phyloP scores from a whole-genome alignment of 2,797 vertebrate genomes.

The Telmatherina bonti region DNA sequence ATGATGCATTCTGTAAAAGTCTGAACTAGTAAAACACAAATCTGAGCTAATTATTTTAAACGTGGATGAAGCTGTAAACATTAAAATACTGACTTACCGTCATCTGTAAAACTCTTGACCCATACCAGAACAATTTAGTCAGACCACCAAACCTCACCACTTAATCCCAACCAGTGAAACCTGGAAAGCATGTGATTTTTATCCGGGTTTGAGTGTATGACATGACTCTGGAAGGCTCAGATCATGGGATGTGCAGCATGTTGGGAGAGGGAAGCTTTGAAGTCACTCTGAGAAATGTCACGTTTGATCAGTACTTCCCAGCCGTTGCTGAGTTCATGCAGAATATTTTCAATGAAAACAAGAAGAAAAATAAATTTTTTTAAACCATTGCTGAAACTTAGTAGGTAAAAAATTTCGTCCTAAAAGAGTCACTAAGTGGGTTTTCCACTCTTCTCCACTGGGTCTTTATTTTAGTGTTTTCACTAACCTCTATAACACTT shows the following conservation, averaged over 20 bases:
- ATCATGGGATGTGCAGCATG: slow-evolving; percentile 58
- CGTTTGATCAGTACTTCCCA: slow-evolving; percentile 20
- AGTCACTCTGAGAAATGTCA: slow-evolving; percentile 48
- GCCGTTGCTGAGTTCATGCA: background rate
- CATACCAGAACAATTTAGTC: slow-evolving; percentile 1
- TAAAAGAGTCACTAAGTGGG: background rate
- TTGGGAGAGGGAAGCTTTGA: slow-evolving; percentile 50
- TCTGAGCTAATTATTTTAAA: slow-evolving; percentile 1
- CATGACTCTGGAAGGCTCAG: slow-evolving; percentile 39
- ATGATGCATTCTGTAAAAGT: background rate
- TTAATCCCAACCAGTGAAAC: slow-evolving; percentile 48
- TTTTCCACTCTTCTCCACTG: slow-evolving; percentile 1
- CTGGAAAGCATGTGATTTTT: slow-evolving; percentile 58
- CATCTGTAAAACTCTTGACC: slow-evolving; percentile 25
- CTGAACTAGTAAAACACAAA: background rate
- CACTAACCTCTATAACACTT: slow-evolving; percentile 35
- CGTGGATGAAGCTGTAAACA: background rate
- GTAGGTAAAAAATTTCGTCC: background rate
- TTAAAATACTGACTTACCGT: background rate
- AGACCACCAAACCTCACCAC: slow-evolving; percentile 18
- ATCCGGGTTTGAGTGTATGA: slow-evolving; percentile 28
- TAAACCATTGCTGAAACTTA: background rate
- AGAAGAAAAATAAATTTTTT: no score
- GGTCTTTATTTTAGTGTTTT: slow-evolving; percentile 24
- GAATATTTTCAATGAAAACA: background rate